Percentiles rank a stretch among this genome's conserved stretches.
phyloP scores from a whole-genome alignment of 2,888 invertebrate species.

The Sinopyrophorus schimmeli region DNA sequence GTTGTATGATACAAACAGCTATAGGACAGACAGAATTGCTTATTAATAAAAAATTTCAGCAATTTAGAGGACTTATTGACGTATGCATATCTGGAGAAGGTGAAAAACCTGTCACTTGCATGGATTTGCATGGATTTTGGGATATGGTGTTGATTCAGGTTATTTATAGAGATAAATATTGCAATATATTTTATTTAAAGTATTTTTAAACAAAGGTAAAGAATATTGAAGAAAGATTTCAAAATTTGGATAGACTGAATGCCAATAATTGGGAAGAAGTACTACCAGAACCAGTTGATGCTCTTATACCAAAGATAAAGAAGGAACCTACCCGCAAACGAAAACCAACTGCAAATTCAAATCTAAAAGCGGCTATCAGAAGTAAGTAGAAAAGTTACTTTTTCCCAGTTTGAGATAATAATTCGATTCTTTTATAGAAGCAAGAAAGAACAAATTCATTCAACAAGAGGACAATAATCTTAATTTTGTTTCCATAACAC shows the following conservation, averaged over 20 bases:
- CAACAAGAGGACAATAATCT: too few relatives aligned
- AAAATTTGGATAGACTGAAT: constrained; percentile 56
- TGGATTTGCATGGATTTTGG: constrained; percentile 87
- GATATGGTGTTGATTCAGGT: constrained; percentile 80
- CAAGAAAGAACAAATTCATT: too few relatives aligned
- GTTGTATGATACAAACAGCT: constrained; percentile 67
- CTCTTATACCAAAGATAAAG: constrained; percentile 32
- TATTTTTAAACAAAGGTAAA: constrained; percentile 56
- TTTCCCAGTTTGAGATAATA: too few relatives aligned
- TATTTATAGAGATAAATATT: too few relatives aligned
- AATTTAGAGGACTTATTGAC: constrained; percentile 68
- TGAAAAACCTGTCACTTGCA: constrained; percentile 62
- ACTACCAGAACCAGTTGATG: constrained; percentile 35
- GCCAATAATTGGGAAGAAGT: constrained; percentile 61
- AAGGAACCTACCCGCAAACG: constrained; percentile 34
- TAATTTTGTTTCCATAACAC: too few relatives aligned
- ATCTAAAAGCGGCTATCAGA: constrained; percentile 44
- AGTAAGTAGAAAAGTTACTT: too few relatives aligned
- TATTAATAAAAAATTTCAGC: constrained; percentile 74
- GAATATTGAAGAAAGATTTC: constrained; percentile 66
- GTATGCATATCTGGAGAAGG: constrained; percentile 50
- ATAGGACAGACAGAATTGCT: constrained; percentile 79
- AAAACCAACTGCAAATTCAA: constrained; percentile 33
- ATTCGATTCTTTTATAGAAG: too few relatives aligned
- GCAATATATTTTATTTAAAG: constrained; percentile 4